Conservation (phyloP, 1,140 invertebrate genomes). For the Carcinoscorpius rotundicauda region DNA sequence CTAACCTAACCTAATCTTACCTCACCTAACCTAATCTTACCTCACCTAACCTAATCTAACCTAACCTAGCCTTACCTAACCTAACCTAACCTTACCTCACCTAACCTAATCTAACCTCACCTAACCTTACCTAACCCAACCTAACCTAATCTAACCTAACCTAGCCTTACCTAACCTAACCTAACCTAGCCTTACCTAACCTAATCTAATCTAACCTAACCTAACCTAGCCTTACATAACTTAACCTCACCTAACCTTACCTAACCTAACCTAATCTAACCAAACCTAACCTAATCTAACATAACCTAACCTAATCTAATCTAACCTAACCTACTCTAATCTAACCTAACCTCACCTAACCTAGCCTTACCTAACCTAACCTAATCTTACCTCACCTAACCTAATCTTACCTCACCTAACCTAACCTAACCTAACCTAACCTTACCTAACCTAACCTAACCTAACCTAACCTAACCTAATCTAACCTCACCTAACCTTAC, state of each 20-base stretch:
- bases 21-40: conserved; percentile 31
- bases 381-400: no score
- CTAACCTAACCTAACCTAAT: conserved; percentile 32
- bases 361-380: conserved; percentile 23
- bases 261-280: conserved; percentile 32
- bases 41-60: conserved; percentile 32
- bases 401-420: no score
- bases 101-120: conserved; percentile 21
- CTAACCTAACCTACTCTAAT: conserved; percentile 22
- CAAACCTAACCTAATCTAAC: conserved; percentile 24
- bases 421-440: conserved; percentile 31
- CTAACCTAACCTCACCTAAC: conserved; percentile 23
- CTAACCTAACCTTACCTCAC: conserved; percentile 23
- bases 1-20: conserved; percentile 26
- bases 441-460: no score
- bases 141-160: not conserved
- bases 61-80: conserved; percentile 29
- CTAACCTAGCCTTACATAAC: conserved; percentile 22
- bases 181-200: conserved; percentile 32
- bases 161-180: conserved; percentile 13
- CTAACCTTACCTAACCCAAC: conserved; percentile 8
- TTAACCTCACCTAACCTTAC: conserved; percentile 20
- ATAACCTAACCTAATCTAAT: conserved; percentile 23
- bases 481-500: conserved; percentile 27
- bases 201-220: conserved; percentile 27